Conservation (phyloP, 2,888 invertebrate genomes). For the Oxytorus armatus region DNA sequence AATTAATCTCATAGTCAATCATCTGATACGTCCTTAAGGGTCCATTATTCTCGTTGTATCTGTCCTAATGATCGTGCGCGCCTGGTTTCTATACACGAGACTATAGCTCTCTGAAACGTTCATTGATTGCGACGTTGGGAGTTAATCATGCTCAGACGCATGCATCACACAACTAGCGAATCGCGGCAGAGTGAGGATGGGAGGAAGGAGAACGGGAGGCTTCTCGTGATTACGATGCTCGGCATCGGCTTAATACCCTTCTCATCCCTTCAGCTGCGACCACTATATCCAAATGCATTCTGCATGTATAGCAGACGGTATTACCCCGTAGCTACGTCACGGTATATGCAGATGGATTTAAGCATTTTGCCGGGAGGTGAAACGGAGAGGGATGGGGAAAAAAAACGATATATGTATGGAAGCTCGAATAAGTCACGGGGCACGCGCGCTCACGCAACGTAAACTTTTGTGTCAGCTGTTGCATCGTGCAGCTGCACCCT, state of each 20-base stretch:
- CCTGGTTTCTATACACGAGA: slow-evolving; percentile 1
- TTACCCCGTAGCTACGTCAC: slow-evolving; percentile 34
- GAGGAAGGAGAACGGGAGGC: slow-evolving; percentile 19
- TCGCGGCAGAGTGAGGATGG: not conserved
- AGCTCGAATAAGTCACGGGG: slow-evolving; percentile 63
- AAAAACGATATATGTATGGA: slow-evolving; percentile 43
- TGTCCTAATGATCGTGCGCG: slow-evolving; percentile 12
- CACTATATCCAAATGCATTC: slow-evolving; percentile 27
- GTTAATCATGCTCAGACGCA: slow-evolving; percentile 54
- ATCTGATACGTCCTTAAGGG: not conserved
- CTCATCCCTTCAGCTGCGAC: slow-evolving; percentile 43
- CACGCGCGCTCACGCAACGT: slow-evolving; percentile 50
- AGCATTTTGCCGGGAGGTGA: slow-evolving; percentile 39
- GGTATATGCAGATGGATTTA: slow-evolving; percentile 46
- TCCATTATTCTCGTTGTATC: slow-evolving; percentile 13
- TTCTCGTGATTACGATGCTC: slow-evolving; percentile 57
- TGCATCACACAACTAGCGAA: slow-evolving; percentile 15
- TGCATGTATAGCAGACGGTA: slow-evolving; percentile 25
- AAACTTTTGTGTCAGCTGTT: slow-evolving; percentile 76
- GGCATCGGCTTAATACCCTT: slow-evolving; percentile 44
- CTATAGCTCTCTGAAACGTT: slow-evolving; percentile 8
- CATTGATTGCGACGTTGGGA: slow-evolving; percentile 57
- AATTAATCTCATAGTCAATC: not conserved
- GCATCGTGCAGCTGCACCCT: slow-evolving; percentile 76
- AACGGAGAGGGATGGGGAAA: slow-evolving; percentile 23